phyloP scores from a whole-genome alignment of 2,888 invertebrate genomes.

The Drosophila buzzatii region DNA sequence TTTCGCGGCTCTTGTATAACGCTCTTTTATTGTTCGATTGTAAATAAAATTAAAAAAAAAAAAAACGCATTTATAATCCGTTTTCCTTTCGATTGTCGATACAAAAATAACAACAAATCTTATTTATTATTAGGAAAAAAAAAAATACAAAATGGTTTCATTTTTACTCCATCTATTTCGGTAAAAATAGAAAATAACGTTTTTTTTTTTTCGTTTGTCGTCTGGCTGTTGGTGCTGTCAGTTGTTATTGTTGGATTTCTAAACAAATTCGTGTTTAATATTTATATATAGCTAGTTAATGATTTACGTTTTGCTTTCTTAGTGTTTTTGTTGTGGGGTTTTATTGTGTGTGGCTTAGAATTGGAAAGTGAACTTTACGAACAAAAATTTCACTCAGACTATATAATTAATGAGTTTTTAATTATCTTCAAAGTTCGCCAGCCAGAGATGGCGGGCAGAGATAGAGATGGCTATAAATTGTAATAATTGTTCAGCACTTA shows the following conservation, averaged over 20 bases:
- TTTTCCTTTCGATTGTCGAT: slow-evolving; percentile 62
- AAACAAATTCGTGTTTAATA: slow-evolving; percentile 50
- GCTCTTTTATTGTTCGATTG: slow-evolving; percentile 55
- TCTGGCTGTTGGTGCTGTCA: slow-evolving; percentile 1
- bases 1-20: slow-evolving; percentile 56
- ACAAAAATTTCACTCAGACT: slow-evolving; percentile 67
- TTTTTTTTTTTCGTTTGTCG: slow-evolving; percentile 9
- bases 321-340: slow-evolving; percentile 6
- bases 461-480: slow-evolving; percentile 33
- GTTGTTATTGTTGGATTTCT: slow-evolving; percentile 48
- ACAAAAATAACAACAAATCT: slow-evolving; percentile 6
- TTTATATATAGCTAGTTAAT: slow-evolving; percentile 69
- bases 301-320: slow-evolving; percentile 69
- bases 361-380: slow-evolving; percentile 68
- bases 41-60: slow-evolving; percentile 45
- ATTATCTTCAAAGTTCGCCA: slow-evolving; percentile 51
- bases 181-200: slow-evolving; percentile 58
- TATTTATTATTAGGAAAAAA: slow-evolving; percentile 55
- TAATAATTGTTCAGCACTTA: slow-evolving; percentile 52
- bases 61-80: slow-evolving; percentile 49
- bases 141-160: slow-evolving; percentile 63
- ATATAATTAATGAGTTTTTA: slow-evolving; percentile 75
- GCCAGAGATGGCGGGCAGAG: slow-evolving; percentile 6
- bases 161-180: slow-evolving; percentile 46
- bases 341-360: slow-evolving; percentile 50